Conservation (phyloP, 1,140 invertebrate genomes). For the Zaprionus tsacasi region DNA sequence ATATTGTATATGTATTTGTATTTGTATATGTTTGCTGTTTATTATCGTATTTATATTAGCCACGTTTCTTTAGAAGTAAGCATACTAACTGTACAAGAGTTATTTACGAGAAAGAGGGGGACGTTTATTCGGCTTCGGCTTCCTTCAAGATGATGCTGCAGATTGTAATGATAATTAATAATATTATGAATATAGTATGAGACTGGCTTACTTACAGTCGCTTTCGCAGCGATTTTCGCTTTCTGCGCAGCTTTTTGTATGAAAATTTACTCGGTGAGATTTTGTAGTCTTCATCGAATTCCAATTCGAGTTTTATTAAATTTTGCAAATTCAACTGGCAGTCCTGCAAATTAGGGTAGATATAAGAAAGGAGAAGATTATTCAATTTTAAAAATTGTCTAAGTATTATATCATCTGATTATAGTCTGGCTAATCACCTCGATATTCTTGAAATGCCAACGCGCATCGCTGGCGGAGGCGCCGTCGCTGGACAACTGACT, state of each 20-base stretch:
- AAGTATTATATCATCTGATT: neutral
- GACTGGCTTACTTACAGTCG: conserved; percentile 76
- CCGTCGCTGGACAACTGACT: conserved; percentile 62
- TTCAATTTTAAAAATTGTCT: too few species aligned
- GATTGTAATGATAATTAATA: neutral
- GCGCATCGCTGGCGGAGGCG: conserved; percentile 59
- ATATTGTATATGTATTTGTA: conserved; percentile 32
- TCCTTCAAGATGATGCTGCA: conserved; percentile 71
- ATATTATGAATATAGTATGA: too few species aligned
- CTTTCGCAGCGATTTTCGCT: conserved; percentile 76
- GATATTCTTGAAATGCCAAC: conserved; percentile 82
- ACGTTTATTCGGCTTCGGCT: conserved; percentile 42
- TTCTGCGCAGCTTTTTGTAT: conserved; percentile 81
- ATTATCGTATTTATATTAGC: conserved; percentile 70
- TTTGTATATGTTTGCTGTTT: conserved; percentile 38
- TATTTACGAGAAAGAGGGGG: conserved; percentile 53
- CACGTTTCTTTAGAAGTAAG: conserved; percentile 77
- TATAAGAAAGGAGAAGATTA: neutral
- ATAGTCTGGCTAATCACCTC: conserved; percentile 54
- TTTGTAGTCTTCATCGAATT: conserved; percentile 84
- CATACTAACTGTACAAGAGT: conserved; percentile 76
- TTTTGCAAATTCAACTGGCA: conserved; percentile 84
- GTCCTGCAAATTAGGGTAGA: conserved; percentile 54
- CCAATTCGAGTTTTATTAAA: conserved; percentile 79
- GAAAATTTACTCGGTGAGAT: conserved; percentile 82